These are phyloP conservation scores for Zeus faber DNA, from an alignment of 2,113 vertebrate genomes.

Conservation along the genomic window DNA sequence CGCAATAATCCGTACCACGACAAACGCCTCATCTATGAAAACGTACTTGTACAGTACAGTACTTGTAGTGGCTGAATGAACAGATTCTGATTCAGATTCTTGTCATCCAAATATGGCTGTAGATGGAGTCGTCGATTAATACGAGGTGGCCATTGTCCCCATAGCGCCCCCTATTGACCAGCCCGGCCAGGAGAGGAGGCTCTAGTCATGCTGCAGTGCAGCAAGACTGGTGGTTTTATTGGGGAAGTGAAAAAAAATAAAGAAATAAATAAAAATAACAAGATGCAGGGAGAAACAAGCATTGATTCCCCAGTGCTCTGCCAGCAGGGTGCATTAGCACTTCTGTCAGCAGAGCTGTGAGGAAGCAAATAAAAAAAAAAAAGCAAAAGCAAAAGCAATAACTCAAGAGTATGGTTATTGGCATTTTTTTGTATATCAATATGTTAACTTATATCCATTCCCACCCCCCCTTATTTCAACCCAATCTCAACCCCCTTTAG, in stretches of 20 bases:
- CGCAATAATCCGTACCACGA: too few species aligned
- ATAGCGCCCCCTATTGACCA: too few species aligned
- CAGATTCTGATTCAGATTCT: too few species aligned
- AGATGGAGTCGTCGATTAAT: too few species aligned
- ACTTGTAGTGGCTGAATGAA: too few species aligned
- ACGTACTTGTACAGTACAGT: too few species aligned
- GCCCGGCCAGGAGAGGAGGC: slow-evolving; percentile 10
- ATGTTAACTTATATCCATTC: slow-evolving; percentile 47
- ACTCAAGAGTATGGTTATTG: slow-evolving; percentile 61
- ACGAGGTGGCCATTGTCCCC: too few species aligned
- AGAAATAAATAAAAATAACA: too few species aligned
- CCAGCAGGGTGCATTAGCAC: slow-evolving; percentile 59
- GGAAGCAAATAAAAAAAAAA: slow-evolving; percentile 48
- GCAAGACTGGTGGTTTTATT: slow-evolving; percentile 25
- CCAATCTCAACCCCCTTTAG: slow-evolving; percentile 40
- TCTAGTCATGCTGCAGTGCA: slow-evolving; percentile 5
- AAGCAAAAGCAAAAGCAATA: too few species aligned
- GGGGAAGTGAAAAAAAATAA: slow-evolving; percentile 33
- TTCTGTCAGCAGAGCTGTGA: slow-evolving; percentile 55
- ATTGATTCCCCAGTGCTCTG: slow-evolving; percentile 52
- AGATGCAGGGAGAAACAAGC: slow-evolving; percentile 35
- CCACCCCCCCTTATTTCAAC: slow-evolving; percentile 7
- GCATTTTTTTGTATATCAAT: slow-evolving; percentile 62
- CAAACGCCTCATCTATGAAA: too few species aligned
- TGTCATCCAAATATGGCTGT: too few species aligned